Evolutionary conservation across 2,113 vertebrate species (phyloP), one percentile per base, ranked within the genome.

Genomic region (Chaetodon trifascialis): DNA sequence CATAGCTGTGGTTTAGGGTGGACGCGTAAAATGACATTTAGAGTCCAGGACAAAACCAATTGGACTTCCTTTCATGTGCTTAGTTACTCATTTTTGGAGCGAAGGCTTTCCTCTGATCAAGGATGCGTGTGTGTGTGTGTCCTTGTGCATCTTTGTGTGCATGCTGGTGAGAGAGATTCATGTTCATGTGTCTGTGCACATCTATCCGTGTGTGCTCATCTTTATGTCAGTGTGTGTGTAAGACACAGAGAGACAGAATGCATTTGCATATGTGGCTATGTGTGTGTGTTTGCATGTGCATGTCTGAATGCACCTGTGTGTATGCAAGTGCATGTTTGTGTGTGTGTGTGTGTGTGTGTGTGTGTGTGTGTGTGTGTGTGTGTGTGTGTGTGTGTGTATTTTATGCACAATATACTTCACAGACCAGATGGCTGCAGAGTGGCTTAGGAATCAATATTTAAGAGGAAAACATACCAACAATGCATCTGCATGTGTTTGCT

Each of bases 401-500:
- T 87, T 76, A 72, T 87, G 59, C 71, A 88, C 87, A 90, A 89
- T 85, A 88, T 88, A 86, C 83, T 87, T 85, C 77, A 87, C 80
- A 81, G 79, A 91, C 82, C 90, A 94, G 90, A 91, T 90, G 89
- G 90, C 83, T 87, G 80, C 76, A 86, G 82, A 93, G 92, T 94
- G 86, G 88, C 83, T 86, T 81, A 64, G 81, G 85, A 91, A 93
- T 93, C 89, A 93, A 93, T 94, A 93, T 94, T 94, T 93, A 93
- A 94, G 91, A 65, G 88, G 89, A 89, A 92, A 89, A 93, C 85
- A 90, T 85, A 88, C 82, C 88, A 90, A 92, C 83, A 93, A 92
- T 90, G 87, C 90, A 94, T 94, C 86, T 92, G 90, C 89, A 93
- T 92, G 90, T 92, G 91, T 90, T 94, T 93, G 91, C 90, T 90